These are phyloP conservation scores for Melanotus villosus DNA, from an alignment of 2,888 invertebrate genomes.

Conservation along the genomic window DNA sequence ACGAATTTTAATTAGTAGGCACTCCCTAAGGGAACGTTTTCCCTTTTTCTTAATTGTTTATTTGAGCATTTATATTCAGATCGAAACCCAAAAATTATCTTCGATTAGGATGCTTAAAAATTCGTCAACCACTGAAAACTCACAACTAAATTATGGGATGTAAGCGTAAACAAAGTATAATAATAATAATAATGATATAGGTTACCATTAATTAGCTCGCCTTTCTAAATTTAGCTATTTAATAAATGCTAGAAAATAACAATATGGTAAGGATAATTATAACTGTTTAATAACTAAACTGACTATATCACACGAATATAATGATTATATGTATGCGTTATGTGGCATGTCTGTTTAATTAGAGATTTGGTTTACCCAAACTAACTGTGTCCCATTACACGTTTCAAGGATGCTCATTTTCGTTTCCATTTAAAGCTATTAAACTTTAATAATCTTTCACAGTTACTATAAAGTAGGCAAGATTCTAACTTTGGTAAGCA, in stretches of 20 bases:
- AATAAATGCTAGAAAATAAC: conserved; percentile 14
- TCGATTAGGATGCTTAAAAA: too few species aligned
- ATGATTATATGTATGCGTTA: conserved; percentile 14
- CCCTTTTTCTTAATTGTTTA: too few species aligned
- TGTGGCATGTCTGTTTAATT: conserved; percentile 6
- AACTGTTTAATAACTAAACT: conserved; percentile 13
- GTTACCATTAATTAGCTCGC: background rate
- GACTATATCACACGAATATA: conserved; percentile 27
- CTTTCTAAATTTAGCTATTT: conserved; percentile 15
- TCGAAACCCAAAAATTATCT: too few species aligned
- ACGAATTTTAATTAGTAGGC: background rate
- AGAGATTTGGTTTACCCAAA: background rate
- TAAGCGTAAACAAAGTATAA: conserved; percentile 12
- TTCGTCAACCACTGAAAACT: background rate
- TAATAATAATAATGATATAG: background rate
- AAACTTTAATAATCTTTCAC: too few species aligned
- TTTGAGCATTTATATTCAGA: too few species aligned
- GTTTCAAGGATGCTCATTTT: background rate
- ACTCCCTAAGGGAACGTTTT: too few species aligned
- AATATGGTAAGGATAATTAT: conserved; percentile 7
- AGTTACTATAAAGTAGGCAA: too few species aligned
- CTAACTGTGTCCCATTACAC: background rate
- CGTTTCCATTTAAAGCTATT: background rate
- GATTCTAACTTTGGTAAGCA: too few species aligned
- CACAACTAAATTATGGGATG: background rate